Evolutionary conservation across 2,113 vertebrate species (phyloP), one percentile per base, ranked within the genome.

Genomic region (Microtus richardsoni): DNA sequence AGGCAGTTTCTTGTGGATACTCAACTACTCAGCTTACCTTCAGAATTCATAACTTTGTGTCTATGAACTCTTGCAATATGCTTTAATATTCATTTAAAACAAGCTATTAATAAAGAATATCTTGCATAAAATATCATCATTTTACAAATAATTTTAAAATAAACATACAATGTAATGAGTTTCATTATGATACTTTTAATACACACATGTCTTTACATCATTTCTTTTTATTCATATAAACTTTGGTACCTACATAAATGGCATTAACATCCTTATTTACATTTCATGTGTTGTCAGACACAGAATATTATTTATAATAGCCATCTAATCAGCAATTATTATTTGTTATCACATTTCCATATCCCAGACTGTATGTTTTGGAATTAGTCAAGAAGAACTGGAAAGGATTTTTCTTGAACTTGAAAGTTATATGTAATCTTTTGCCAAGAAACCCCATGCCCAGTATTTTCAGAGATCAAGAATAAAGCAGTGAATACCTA

Each of bases 231-330:
- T 49, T 75, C 49, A 39, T 39, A 24, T 3, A 92, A 49, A 62
- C 52, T 8, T 19, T 28, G 62, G 30, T 9, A 73, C n/a, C 9
- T 80, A 28, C 10, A 77, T 39, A 83, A 26, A 75, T 49, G 86
- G 16, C 22, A 64, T 16, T 30, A 75, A 83, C 36, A 33, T 88
- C 33, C 41, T 79, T 36, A 75, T 82, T 85, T 94, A 49, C 41
- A 71, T 93, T 85, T 94, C 44, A 88, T 26, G 82, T 49, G 30
- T 71, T 93, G 52, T 95, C 11, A 73, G 75, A 66, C n/a, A 93
- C 1, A n/a, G 16, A 68, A 47, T 60, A 28, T 66, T 94, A 16
- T 87, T 83, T 14, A 78, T 78, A 78, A 70, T 30, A 54, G 9
- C 33, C 68, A 75, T 44, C 47, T 2, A 26, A 44, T 52, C 28